Base-by-base conservation (phyloP, 2,113 vertebrate species). In the Trematocara marginatum region DNA sequence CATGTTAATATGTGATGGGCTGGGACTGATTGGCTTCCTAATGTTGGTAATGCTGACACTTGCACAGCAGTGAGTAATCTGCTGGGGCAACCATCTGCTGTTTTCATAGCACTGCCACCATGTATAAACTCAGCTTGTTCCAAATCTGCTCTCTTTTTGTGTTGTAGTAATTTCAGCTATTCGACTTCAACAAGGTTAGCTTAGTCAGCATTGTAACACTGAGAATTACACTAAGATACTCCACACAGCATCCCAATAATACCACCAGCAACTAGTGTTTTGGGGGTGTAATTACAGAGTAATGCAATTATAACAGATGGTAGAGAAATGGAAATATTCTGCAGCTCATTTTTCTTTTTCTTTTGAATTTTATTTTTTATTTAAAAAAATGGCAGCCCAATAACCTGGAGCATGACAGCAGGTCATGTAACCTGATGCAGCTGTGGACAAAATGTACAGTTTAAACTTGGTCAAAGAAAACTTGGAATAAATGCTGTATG, bases 141-240 rank as follows among this genome's bases (percentile, higher is more conserved):
- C 35, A 42, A 69, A 69, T 42, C 64, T 71, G 38, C 64, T 26
- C 64, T 45, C 38, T 71, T 69, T 69, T 42, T 69, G 61, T 13
- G 35, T 40, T 40, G 7, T 9, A 0, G 35, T 9, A 23, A 69
- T 69, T 42, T 42, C 38, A 23, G 38, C 7, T 15, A 69, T 69
- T 69, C 7, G n/a, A 23, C n/a, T 69, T 42, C 38, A 13, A 69
- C 38, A 42, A 69, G 7, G 2, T 6, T 42, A 71, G 35, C n/a
- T 69, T 69, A 23, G 64, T 42, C 35, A 64, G 59, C 34, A 64
- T 38, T 12, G 59, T 2, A 38, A 64, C 34, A 69, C 64, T 42
- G 10, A 40, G 64, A 23, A 42, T 40, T 69, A 42, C 11, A 42
- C 35, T 2, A 5, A 69, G 38, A 69, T 9, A 42, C 38, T 42